Conservation (phyloP, 2,113 vertebrate species). For the Apteryx owenii region DNA sequence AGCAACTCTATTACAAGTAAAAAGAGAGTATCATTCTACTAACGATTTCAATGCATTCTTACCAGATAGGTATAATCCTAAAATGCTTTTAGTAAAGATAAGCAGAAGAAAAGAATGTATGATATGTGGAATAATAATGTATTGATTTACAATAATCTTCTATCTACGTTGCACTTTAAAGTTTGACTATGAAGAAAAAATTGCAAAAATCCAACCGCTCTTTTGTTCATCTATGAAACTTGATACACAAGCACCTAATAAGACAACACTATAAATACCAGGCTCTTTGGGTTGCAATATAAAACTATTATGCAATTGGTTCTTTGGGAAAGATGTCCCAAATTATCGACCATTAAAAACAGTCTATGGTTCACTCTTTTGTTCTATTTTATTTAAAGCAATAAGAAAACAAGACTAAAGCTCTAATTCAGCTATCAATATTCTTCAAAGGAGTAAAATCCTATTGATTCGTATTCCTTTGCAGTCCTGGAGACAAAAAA, state of each 20-base stretch:
- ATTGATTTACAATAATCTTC: background rate
- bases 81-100: background rate
- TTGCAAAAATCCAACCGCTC: background rate
- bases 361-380: rapidly evolving
- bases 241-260: background rate
- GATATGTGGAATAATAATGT: background rate
- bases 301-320: background rate
- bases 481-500: background rate
- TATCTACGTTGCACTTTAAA: background rate
- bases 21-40: background rate
- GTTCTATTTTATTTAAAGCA: background rate
- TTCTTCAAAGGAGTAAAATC: background rate
- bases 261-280: background rate
- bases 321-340: background rate
- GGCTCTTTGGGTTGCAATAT: background rate
- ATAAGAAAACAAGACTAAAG: background rate
- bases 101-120: background rate
- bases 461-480: background rate
- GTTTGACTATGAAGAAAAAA: background rate
- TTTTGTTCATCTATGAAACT: background rate
- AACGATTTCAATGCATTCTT: background rate
- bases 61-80: background rate
- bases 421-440: background rate
- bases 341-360: background rate
- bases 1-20: background rate